Evolutionary conservation across 2,888 invertebrate genomes (phyloP).

Genomic region (Molorchus minor): DNA sequence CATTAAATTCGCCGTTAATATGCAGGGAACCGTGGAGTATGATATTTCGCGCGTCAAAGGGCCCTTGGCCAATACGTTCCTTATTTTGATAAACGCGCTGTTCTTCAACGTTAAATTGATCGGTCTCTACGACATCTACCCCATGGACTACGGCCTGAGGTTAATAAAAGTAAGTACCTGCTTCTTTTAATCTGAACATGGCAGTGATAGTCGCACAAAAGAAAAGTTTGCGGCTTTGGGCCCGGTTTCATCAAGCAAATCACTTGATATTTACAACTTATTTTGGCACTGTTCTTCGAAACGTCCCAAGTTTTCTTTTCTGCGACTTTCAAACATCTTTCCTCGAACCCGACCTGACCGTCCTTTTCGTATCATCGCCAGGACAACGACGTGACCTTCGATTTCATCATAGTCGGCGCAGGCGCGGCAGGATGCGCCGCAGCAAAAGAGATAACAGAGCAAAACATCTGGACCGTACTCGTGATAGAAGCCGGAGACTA

Average conservation of each 20-base stretch:
- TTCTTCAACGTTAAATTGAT: slow-evolving; percentile 48
- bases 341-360: too few species aligned
- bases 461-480: slow-evolving; percentile 56
- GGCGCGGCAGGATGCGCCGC: slow-evolving; percentile 65
- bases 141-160: slow-evolving; percentile 43
- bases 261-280: too few species aligned
- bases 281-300: too few species aligned
- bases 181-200: too few species aligned
- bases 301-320: too few species aligned
- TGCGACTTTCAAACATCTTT: too few species aligned
- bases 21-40: slow-evolving; percentile 41
- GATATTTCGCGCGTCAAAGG: slow-evolving; percentile 46
- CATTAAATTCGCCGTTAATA: slow-evolving; percentile 17
- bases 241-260: too few species aligned
- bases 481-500: slow-evolving; percentile 58
- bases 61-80: slow-evolving; percentile 47
- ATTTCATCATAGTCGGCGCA: slow-evolving; percentile 64
- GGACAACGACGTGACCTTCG: slow-evolving; percentile 53
- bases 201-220: too few species aligned
- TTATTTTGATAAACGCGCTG: slow-evolving; percentile 48
- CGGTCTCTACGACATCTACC: slow-evolving; percentile 44
- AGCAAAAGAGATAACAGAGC: slow-evolving; percentile 62
- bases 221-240: too few species aligned
- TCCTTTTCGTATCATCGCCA: slow-evolving; percentile 32
- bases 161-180: slow-evolving; percentile 45